phyloP scores from a whole-genome alignment of 2,113 vertebrate species.

The Muscicapa adusta region DNA sequence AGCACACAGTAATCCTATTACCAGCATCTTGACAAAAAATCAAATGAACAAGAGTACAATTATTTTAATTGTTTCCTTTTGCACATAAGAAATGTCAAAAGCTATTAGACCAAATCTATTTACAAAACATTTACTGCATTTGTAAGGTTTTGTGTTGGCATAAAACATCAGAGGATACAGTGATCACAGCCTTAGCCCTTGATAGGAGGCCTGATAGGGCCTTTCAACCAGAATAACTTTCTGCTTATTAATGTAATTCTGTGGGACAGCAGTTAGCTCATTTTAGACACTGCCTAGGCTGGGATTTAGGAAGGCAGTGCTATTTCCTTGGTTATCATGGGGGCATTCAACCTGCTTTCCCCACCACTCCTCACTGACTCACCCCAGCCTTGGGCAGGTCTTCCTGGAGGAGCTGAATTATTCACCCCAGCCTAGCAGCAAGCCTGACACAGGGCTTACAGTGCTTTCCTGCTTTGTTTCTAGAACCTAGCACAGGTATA shows the following conservation, averaged over 20 bases:
- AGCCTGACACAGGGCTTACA: neutral
- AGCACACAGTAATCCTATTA: slow-evolving; percentile 40
- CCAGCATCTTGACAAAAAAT: slow-evolving; percentile 44
- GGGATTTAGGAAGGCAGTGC: neutral
- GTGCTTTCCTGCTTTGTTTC: neutral
- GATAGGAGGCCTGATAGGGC: neutral
- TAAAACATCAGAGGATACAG: neutral
- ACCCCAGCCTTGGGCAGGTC: neutral
- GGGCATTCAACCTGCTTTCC: neutral
- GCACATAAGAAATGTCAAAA: slow-evolving; percentile 10
- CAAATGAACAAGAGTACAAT: slow-evolving; percentile 35
- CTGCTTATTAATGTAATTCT: neutral
- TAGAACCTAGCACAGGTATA: neutral
- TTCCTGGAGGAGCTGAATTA: neutral
- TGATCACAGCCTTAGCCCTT: neutral
- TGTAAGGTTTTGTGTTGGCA: neutral
- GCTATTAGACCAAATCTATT: slow-evolving; percentile 23
- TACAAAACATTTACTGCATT: slow-evolving; percentile 37
- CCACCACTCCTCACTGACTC: fast-evolving
- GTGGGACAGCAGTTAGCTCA: neutral
- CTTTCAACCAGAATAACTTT: neutral
- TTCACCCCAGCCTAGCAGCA: neutral
- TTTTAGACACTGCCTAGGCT: neutral
- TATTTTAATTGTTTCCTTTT: slow-evolving; percentile 59
- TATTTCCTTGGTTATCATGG: neutral